Evolutionary conservation across 2,113 vertebrate species (phyloP).

Genomic region (Oxygymnocypris stewartii): DNA sequence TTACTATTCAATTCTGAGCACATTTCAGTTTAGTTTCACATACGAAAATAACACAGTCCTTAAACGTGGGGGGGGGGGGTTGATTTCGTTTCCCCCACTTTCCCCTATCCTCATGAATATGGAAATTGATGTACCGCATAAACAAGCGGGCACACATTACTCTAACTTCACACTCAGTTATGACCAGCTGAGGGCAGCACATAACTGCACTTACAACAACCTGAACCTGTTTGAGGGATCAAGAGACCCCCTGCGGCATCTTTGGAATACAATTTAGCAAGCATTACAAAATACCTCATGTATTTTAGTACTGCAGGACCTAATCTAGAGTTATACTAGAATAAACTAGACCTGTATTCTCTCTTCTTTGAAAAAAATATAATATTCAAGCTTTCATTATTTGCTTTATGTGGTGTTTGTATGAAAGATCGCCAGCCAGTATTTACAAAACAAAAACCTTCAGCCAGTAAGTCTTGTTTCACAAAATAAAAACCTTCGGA

Average conservation of each 20-base stretch:
- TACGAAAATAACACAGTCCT: no score
- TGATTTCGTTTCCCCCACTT: no score
- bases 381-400: neutral
- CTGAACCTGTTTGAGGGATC: neutral
- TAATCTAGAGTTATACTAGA: neutral
- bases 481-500: neutral
- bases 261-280: neutral
- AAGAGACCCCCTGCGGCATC: neutral
- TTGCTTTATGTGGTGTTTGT: no score
- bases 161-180: neutral
- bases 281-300: neutral
- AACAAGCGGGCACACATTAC: neutral
- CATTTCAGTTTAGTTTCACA: no score
- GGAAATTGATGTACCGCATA: neutral
- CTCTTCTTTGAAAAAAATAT: neutral
- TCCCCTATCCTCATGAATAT: neutral
- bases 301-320: neutral
- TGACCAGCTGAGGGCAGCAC: conserved; percentile 39
- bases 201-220: neutral
- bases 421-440: no score
- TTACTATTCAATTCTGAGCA: no score
- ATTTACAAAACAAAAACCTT: neutral
- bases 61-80: no score
- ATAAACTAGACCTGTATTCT: neutral
- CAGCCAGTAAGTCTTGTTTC: neutral